Percentiles rank a stretch among this genome's conserved stretches.
Evolutionary conservation across 2,113 vertebrate genomes (phyloP).

Genomic region (Scophthalmus maximus): DNA sequence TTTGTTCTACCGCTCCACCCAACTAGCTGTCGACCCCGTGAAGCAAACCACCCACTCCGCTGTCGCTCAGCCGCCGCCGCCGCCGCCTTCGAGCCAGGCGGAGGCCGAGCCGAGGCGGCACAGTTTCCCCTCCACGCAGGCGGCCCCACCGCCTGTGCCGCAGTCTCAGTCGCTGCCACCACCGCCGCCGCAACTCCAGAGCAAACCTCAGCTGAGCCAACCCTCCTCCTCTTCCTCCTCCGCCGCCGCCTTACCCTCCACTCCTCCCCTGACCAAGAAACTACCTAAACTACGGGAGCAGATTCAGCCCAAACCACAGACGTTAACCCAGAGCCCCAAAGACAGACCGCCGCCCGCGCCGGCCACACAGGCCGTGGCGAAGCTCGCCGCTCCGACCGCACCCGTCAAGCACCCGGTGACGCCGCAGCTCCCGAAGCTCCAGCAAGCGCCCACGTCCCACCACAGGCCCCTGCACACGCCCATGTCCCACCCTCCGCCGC

Average conservation of each 20-base stretch:
- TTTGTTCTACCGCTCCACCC: conserved; percentile 93
- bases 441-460: conserved; percentile 94
- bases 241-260: conserved; percentile 73
- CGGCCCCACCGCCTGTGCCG: conserved; percentile 21
- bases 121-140: conserved; percentile 23
- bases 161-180: conserved; percentile 59
- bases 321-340: conserved; percentile 73
- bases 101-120: conserved; percentile 74
- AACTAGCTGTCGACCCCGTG: conserved; percentile 69
- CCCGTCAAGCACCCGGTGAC: conserved; percentile 78
- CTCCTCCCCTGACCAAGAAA: conserved; percentile 85
- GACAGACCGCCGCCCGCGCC: conserved; percentile 84
- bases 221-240: conserved; percentile 88
- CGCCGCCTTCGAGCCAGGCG: neutral
- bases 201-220: conserved; percentile 82
- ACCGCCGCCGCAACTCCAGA: conserved; percentile 66
- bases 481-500: conserved; percentile 89
- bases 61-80: conserved; percentile 11
- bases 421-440: conserved; percentile 93
- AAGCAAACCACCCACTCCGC: conserved; percentile 78
- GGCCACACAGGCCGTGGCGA: conserved; percentile 50
- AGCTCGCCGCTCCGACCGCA: conserved; percentile 7
- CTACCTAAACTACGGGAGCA: conserved; percentile 84
- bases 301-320: conserved; percentile 71
- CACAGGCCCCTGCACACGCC: conserved; percentile 93